phyloP scores from a whole-genome alignment of 2,888 invertebrate genomes.

The Cephus runcator region DNA sequence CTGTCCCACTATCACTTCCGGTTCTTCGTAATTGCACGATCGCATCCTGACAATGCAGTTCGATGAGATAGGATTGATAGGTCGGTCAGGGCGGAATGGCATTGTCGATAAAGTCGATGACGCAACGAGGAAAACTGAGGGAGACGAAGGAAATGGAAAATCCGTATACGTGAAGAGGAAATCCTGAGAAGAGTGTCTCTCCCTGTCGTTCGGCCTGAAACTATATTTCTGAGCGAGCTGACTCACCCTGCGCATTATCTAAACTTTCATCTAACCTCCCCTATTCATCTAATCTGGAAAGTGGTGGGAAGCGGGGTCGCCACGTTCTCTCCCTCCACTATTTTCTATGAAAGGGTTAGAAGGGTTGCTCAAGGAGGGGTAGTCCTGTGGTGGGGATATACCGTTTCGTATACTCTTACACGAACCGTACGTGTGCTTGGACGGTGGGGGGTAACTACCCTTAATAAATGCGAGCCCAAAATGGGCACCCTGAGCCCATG shows the following conservation, averaged over 20 bases:
- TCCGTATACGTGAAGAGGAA: not conserved
- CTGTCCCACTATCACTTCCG: too few relatives aligned
- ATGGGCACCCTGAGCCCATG: conserved; percentile 13
- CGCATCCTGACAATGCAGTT: too few relatives aligned
- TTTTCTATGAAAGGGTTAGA: conserved; percentile 58
- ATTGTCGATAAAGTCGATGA: too few relatives aligned
- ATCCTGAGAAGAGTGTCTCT: too few relatives aligned
- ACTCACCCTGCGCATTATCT: conserved; percentile 61
- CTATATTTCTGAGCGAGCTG: conserved; percentile 36
- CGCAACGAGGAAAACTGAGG: not conserved
- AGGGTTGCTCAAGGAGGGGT: conserved; percentile 27
- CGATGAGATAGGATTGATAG: too few relatives aligned
- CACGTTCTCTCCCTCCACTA: conserved; percentile 48
- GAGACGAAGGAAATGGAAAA: not conserved
- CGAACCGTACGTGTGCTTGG: conserved; percentile 20
- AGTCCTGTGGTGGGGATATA: conserved; percentile 15
- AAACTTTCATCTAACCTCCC: conserved; percentile 64
- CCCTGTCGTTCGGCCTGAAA: not conserved
- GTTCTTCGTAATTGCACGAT: too few relatives aligned
- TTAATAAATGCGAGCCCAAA: conserved; percentile 53
- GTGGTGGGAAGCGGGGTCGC: conserved; percentile 10
- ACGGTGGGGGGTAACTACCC: conserved; percentile 46
- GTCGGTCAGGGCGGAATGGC: too few relatives aligned
- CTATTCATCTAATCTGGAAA: conserved; percentile 59
- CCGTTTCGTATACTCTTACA: not conserved